These are phyloP conservation scores for Zaprionus vittiger DNA, from an alignment of 1,140 invertebrate species.

Conservation along the genomic window DNA sequence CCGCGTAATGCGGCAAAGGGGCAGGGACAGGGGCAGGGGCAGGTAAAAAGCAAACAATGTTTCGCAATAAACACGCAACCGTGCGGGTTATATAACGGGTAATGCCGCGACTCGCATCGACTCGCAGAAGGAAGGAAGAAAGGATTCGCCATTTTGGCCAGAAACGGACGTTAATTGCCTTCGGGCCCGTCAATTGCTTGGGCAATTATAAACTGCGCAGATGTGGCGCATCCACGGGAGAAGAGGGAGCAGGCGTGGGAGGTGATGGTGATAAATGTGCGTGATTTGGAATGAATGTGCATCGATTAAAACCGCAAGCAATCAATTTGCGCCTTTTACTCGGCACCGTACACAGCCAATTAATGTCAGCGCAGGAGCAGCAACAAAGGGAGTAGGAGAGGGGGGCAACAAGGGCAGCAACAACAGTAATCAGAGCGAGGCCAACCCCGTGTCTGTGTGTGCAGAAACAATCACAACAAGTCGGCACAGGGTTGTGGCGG, in stretches of 20 bases:
- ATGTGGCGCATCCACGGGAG: conserved; percentile 54
- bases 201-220: conserved; percentile 78
- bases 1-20: conserved; percentile 41
- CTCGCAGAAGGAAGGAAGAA: too few relatives aligned
- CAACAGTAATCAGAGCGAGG: conserved; percentile 20
- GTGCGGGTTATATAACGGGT: conserved; percentile 73
- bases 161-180: conserved; percentile 64
- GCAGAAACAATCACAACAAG: conserved; percentile 65
- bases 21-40: conserved; percentile 11
- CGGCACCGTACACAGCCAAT: conserved; percentile 77
- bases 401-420: background rate
- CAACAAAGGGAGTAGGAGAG: background rate
- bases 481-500: background rate
- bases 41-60: conserved; percentile 48
- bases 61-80: conserved; percentile 65
- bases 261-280: conserved; percentile 72
- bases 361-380: conserved; percentile 69
- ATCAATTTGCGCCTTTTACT: conserved; percentile 82
- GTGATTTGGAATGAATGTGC: conserved; percentile 82
- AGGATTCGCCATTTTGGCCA: background rate
- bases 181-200: conserved; percentile 38
- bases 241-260: conserved; percentile 20
- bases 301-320: conserved; percentile 82
- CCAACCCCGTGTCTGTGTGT: conserved; percentile 15
- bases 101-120: conserved; percentile 14